Evolutionary conservation across 2,888 invertebrate species (phyloP).

Genomic region (Xiphydria camelus): DNA sequence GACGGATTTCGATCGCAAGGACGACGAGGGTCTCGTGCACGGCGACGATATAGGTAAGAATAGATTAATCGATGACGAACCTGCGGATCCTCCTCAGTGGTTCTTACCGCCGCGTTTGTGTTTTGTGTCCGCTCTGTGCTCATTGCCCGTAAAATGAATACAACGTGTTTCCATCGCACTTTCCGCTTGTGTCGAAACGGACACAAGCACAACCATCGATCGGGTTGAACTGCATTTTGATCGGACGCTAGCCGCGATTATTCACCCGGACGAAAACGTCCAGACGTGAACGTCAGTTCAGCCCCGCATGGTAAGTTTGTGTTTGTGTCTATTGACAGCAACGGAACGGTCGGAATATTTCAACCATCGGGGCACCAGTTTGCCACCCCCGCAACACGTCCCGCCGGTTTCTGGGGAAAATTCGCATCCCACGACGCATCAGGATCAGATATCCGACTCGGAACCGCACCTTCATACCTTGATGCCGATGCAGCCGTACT

Average conservation of each 20-base stretch:
- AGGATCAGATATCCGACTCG: constrained; percentile 41
- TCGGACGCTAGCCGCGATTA: constrained; percentile 25
- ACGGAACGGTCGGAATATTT: constrained; percentile 42
- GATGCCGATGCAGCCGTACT: constrained; percentile 53
- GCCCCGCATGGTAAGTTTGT: constrained; percentile 54
- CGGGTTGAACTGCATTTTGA: constrained; percentile 51
- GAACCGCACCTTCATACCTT: constrained; percentile 48
- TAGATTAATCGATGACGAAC: no score
- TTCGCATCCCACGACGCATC: constrained; percentile 31
- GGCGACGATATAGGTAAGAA: constrained; percentile 45
- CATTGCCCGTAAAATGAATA: no score
- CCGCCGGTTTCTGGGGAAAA: constrained; percentile 32
- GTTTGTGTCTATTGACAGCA: constrained; percentile 55
- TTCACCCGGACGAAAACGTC: constrained; percentile 15
- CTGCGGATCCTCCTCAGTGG: no score
- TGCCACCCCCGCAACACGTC: constrained; percentile 28
- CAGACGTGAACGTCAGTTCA: constrained; percentile 46
- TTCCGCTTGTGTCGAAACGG: constrained; percentile 33
- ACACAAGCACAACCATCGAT: constrained; percentile 56
- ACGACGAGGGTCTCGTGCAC: constrained; percentile 36
- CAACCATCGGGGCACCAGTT: constrained; percentile 39
- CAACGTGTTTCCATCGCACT: no score
- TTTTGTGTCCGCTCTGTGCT: constrained; percentile 50
- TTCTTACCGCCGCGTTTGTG: constrained; percentile 39
- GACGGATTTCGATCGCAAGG: constrained; percentile 37